Base-by-base conservation (phyloP, 2,113 vertebrate species). In the Rynchops niger region DNA sequence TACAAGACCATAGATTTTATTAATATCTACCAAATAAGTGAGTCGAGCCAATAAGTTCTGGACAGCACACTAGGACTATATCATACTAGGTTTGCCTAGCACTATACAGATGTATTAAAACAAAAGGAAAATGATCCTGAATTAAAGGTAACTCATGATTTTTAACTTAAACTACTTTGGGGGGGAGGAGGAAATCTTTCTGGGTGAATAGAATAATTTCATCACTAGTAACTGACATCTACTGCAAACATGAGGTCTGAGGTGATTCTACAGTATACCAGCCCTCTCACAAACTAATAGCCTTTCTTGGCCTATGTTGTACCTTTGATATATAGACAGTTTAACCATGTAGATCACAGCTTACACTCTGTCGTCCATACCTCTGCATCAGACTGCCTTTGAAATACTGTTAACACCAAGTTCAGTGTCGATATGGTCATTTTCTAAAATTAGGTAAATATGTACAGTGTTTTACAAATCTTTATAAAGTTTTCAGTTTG, bases 21-120 rank as follows among this genome's bases (percentile, higher is more conserved):
- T 12, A 20, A 67, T 49, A 38, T 76, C 90, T 93, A 82, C 19
- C 45, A 49, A 77, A 11, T 90, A 65, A 77, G 25, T 96, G 84
- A 96, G 72, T 91, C 92, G 76, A 95, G 59, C 79, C 76, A 86
- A 10, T 95, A 94, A 97, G 71, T 95, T 96, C 70, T 65, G 36
- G 96, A 43, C 47, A 82, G 71, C 67, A 34, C 26, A 32, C 92
- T 83, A 79, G 18, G 76, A 88, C 80, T 78, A 40, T 80, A 63
- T 94, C 79, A 55, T 86, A 95, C 47, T 52, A 61, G 36, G 36
- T 97, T 78, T 95, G 26, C 38, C 47, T 56, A 55, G 25, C 62
- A 58, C 70, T 91, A 62, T 79, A 43, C 83, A 87, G 87, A 38
- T 63, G 1, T 86, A 27, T n/a, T 80, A 77, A 72, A 9, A 8